Evolutionary conservation across 1,140 invertebrate species (phyloP).

Genomic region (Thalassaphorura encarpata): DNA sequence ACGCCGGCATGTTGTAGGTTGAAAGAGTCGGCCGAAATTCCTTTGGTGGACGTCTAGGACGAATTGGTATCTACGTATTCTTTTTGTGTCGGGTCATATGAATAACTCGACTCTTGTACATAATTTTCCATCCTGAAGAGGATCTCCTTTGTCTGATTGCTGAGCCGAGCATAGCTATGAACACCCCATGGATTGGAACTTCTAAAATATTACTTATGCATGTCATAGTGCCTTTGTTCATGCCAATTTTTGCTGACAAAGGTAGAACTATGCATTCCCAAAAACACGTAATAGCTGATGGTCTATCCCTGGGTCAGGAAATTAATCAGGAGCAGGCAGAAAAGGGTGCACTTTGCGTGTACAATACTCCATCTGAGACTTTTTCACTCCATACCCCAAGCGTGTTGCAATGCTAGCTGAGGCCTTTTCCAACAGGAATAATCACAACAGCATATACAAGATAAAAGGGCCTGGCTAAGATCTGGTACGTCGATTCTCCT

Average conservation of each 20-base stretch:
- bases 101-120: too few relatives aligned
- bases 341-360: neutral
- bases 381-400: neutral
- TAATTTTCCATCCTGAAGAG: too few relatives aligned
- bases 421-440: neutral
- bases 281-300: neutral
- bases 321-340: neutral
- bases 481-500: too few relatives aligned
- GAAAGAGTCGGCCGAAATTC: too few relatives aligned
- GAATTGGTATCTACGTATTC: too few relatives aligned
- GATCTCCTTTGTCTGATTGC: too few relatives aligned
- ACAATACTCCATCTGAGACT: neutral
- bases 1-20: too few relatives aligned
- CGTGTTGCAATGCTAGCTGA: neutral
- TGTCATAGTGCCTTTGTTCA: neutral
- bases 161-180: too few relatives aligned
- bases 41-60: too few relatives aligned
- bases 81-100: too few relatives aligned
- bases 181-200: neutral
- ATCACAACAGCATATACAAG: too few relatives aligned
- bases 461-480: too few relatives aligned
- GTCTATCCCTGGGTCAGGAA: neutral
- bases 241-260: neutral
- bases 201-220: neutral
- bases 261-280: neutral